A percentile compares a stretch with the other conserved stretches of the same genome.
These are phyloP conservation scores for Ascaphus truei DNA, from an alignment of 2,113 vertebrate species.

Conservation along the genomic window DNA sequence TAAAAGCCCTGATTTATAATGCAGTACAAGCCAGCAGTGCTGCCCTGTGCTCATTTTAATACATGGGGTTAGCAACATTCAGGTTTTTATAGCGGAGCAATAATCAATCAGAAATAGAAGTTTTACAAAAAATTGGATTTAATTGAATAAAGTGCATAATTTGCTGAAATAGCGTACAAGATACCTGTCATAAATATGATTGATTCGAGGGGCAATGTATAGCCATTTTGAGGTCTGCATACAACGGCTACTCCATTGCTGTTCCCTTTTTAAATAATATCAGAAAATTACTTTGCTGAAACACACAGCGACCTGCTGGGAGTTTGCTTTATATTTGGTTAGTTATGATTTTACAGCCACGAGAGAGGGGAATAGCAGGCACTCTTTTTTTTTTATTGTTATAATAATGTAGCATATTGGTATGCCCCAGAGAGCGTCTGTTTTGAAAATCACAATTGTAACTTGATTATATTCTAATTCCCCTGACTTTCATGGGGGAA, in stretches of 20 bases:
- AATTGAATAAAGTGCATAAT: slow-evolving; percentile 30
- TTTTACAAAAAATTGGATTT: slow-evolving; percentile 28
- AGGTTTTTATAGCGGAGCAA: slow-evolving; percentile 14
- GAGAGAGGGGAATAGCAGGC: background rate
- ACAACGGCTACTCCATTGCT: background rate
- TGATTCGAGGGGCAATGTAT: background rate
- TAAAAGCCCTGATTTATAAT: slow-evolving; percentile 30
- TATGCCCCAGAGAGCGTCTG: slow-evolving; percentile 1
- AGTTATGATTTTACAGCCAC: slow-evolving; percentile 7
- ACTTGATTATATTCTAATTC: slow-evolving; percentile 2
- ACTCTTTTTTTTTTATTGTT: slow-evolving; percentile 8
- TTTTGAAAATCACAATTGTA: background rate
- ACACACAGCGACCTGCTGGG: background rate
- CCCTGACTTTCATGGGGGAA: too few species aligned
- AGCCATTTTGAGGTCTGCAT: background rate
- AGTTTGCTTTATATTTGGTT: slow-evolving; percentile 9
- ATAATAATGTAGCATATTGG: slow-evolving; percentile 21
- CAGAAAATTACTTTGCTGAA: slow-evolving; percentile 8
- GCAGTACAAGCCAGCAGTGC: slow-evolving; percentile 16
- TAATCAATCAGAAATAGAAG: slow-evolving; percentile 33
- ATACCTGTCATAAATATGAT: slow-evolving; percentile 5
- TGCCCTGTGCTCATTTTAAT: slow-evolving; percentile 12
- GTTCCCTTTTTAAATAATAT: slow-evolving; percentile 17
- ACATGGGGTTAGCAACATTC: slow-evolving; percentile 22
- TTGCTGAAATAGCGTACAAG: slow-evolving; percentile 15